Evolutionary conservation across 2,113 vertebrate species (phyloP), one percentile per base, ranked within the genome.

Genomic region (Pedionomus torquatus): DNA sequence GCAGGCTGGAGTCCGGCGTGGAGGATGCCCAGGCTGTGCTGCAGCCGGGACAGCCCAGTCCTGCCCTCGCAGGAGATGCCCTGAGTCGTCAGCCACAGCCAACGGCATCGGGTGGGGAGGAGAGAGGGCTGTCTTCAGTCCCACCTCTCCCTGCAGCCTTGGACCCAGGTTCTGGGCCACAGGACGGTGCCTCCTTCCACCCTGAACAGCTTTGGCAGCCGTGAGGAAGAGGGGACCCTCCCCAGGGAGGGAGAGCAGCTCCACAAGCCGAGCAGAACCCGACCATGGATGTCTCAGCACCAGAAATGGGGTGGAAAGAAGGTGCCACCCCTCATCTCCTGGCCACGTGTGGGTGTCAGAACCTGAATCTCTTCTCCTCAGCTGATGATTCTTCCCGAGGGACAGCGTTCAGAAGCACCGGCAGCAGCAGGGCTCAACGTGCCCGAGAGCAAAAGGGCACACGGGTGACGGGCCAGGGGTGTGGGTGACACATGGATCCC

Each of bases 21-120:
- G 19, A 35, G 41, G 25, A 5, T 21, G 37, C 39, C 24, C 5
- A 17, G 1, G 10, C 51, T 5, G 30, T 13, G 39, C 23, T n/a
- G 33, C 72, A 30, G 43, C 39, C 20, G 6, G 25, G 17, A 7
- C 31, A 35, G 37, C 39, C 52, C 0, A n/a, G 11, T 2, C 26
- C 17, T 31, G 57, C 9, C 16, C 21, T 39, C 9, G 10, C 11
- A 8, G 6, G 35, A 4, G 33, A 5, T 17, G 11, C 33, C 14
- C 16, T 7, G 44, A 43, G 60, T 43, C 31, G 20, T 11, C 37
- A 63, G 55, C 17, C 25, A 5, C 61, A n/a, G 80, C 51, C 0
- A 5, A 7, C 0, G 0, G 26, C 1, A 28, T 4, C 11, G 7
- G 30, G 13, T 4, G 11, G 13, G 51, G 64, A 13, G 41, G 23